Base-by-base conservation (phyloP, 2,888 invertebrate genomes). In the Pandemis cinnamomeana region DNA sequence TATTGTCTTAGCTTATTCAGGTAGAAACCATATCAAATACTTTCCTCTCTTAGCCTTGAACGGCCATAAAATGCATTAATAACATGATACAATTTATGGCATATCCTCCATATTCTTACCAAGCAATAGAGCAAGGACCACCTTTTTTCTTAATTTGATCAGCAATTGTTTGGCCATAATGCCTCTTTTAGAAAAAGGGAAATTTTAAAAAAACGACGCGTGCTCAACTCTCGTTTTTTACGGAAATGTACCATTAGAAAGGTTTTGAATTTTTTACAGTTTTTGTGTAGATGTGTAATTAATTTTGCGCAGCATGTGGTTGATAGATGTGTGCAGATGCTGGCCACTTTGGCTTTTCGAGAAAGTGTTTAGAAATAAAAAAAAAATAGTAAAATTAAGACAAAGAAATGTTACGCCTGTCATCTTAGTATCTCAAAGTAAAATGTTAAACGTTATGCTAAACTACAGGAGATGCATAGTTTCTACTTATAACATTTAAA, bases 141-240 rank as follows among this genome's bases (percentile, higher is more conserved):
- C 79, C 82, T 88, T 90, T 92, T 92, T 93, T 91, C 87, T 88
- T 88, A 89, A 90, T 91, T 92, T 88, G 88, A 90, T 91, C 90
- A 90, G 80, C 89, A 91, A 91, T 93, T 92, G 91, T 90, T 83
- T 84, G 87, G 80, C 86, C 84, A 86, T 87, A 87, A 87, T 84
- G 83, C 82, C 82, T 78, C 86, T 77, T 75, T 69, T 5, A 51
- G 71, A 71, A 80, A 80, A 82, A 81, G 82, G 82, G 83, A 83
- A 84, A 81, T 82, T 78, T 80, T 82, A 85, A 91, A 85, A 87
- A 91, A 89, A 81, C 61, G 87, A 90, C 93, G 89, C 93, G 93
- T 92, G 93, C 92, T 78, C 75, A 79, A 90, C 90, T 91, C 88
- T 90, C 89, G 84, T 90, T 91, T 91, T 90, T 91, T 91, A 90